Base-by-base conservation (phyloP, 2,888 invertebrate genomes). In the Polymixis flavicincta region DNA sequence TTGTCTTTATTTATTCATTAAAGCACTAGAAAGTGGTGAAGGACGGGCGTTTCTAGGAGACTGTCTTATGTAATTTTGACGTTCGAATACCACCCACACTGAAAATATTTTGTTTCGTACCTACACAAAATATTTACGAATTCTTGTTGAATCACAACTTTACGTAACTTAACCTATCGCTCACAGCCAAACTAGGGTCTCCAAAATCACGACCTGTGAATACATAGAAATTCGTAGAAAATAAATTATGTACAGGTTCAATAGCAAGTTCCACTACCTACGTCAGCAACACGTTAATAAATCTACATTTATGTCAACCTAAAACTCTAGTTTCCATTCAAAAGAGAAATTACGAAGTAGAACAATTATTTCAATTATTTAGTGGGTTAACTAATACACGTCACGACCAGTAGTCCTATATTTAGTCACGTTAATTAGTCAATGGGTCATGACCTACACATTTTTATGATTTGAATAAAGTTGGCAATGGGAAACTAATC, bases 351-450 rank as follows among this genome's bases (percentile, higher is more conserved):
- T 71, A 68, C 68, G 28, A 82, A 75, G 54, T 78, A 70, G 72
- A 73, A 79, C 71, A 78, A 78, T 80, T 78, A 54, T 63, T 67
- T 25, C 48, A 78, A 82, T 82, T 85, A 74, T 57, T 72, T 45
- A 66, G 37, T 61, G 66, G 59, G 67, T 78, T 78, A 87, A 86
- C 85, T 84, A 73, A 78, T 76, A 63, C 45, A 77, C 71, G 76
- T 65, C 82, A 84, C 60, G 72, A 76, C 52, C 55, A 32, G 73
- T 55, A 78, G 74, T 60, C 14, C 71, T 72, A 57, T 52, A 77
- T 75, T 73, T 72, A 59, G 68, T 71, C 52, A 42, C 19, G 57
- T 77, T 76, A 64, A 82, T 77, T 57, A 60, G 28, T 13, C 28
- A 64, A 68, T 63, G 55, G 59, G 64, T 64, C 73, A 61, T 74